Evolutionary conservation across 2,113 vertebrate genomes (phyloP).

Genomic region (Toxotes jaculatrix): DNA sequence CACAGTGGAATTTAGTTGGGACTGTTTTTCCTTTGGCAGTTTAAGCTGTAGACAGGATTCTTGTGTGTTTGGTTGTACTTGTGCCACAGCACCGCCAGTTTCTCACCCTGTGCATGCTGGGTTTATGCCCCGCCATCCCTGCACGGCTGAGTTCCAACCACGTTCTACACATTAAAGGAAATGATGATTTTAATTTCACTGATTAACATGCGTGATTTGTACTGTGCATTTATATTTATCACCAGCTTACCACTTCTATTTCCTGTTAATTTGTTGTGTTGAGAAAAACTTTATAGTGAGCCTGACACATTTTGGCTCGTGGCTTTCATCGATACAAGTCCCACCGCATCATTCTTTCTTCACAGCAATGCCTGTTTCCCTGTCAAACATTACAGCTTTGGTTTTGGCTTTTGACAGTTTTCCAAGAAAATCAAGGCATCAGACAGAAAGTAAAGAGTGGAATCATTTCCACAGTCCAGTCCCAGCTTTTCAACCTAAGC

Average conservation of each 20-base stretch:
- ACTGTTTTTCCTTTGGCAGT: neutral
- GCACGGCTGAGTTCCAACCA: no score
- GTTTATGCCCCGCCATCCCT: no score
- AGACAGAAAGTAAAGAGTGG: neutral
- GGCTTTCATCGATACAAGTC: neutral
- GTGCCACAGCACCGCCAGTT: neutral
- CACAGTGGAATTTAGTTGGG: neutral
- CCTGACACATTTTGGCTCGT: no score
- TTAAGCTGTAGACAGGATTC: neutral
- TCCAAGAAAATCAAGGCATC: neutral
- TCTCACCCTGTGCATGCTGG: neutral
- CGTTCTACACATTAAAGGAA: no score
- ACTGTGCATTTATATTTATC: neutral
- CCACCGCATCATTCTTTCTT: neutral
- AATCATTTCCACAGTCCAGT: neutral
- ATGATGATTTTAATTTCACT: no score
- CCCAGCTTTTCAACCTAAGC: neutral
- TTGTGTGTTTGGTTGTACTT: neutral
- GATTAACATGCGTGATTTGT: neutral
- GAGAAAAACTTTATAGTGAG: neutral
- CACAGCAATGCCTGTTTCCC: neutral
- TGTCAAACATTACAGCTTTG: neutral
- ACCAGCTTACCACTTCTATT: neutral
- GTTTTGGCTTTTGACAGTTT: neutral
- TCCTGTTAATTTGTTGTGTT: neutral